Percentiles rank a stretch among this genome's conserved stretches.
Evolutionary conservation across 1,140 invertebrate genomes (phyloP).

Genomic region (Bombus balteatus): DNA sequence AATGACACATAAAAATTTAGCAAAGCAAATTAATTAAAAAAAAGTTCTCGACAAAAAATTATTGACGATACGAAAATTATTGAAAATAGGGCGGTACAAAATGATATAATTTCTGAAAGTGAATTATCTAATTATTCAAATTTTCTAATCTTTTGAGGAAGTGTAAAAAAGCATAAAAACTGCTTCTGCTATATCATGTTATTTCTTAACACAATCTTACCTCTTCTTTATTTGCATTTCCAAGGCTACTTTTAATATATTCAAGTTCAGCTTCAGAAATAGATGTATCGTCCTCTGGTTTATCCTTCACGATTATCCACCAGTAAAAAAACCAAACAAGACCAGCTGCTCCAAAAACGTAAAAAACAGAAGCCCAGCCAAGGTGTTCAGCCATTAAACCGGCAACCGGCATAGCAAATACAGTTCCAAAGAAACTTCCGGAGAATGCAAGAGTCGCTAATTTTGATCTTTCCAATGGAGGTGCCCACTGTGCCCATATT

Average conservation of each 20-base stretch:
- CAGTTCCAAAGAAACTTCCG: constrained; percentile 92
- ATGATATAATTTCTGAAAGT: not conserved
- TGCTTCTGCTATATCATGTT: not conserved
- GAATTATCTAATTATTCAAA: not conserved
- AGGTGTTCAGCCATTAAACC: constrained; percentile 88
- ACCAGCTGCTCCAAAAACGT: constrained; percentile 91
- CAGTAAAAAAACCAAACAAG: constrained; percentile 88
- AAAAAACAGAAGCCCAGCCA: constrained; percentile 95
- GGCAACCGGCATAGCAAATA: constrained; percentile 90
- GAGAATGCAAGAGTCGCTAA: constrained; percentile 91
- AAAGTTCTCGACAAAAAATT: not conserved
- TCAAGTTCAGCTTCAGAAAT: constrained; percentile 90
- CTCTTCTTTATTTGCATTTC: not conserved
- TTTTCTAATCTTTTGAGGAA: not conserved
- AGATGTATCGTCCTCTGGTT: constrained; percentile 89
- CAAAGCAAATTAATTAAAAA: not conserved
- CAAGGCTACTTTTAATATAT: constrained; percentile 86
- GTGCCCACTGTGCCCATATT: constrained; percentile 95
- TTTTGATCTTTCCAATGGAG: constrained; percentile 90
- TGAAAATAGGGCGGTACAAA: not conserved
- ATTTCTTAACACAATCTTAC: not conserved
- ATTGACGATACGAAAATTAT: not conserved
- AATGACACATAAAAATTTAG: not conserved
- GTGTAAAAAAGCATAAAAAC: not conserved
- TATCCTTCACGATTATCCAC: constrained; percentile 88